phyloP scores from a whole-genome alignment of 2,113 vertebrate genomes.

The Prionailurus viverrinus region DNA sequence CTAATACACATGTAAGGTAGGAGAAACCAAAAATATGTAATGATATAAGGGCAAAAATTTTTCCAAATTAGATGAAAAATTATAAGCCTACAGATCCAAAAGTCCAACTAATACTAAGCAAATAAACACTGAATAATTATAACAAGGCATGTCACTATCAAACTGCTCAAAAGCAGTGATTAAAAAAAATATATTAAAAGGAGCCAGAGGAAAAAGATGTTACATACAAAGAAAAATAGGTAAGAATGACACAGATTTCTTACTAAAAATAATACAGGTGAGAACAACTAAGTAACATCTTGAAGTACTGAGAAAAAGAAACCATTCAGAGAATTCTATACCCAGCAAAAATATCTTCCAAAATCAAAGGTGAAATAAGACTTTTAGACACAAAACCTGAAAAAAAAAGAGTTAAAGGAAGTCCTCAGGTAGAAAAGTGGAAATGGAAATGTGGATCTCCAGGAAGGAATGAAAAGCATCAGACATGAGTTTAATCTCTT shows the following conservation, averaged over 20 bases:
- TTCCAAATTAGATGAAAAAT: constrained; percentile 23
- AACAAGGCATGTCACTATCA: not conserved
- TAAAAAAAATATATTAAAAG: not conserved
- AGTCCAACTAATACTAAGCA: not conserved
- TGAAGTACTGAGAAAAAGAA: not conserved
- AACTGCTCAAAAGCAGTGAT: not conserved
- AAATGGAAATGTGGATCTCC: not conserved
- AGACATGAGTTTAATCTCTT: not conserved
- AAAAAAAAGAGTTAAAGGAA: not conserved
- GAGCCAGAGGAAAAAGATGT: not conserved
- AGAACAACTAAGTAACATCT: not conserved
- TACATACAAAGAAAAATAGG: not conserved
- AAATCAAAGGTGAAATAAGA: not conserved
- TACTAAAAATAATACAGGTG: constrained; percentile 24
- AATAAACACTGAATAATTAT: constrained; percentile 4
- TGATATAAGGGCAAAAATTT: not conserved
- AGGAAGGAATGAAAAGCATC: not conserved
- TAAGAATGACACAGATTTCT: not conserved
- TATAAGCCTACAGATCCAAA: not conserved
- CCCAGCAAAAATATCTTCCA: not conserved
- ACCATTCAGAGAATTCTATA: not conserved
- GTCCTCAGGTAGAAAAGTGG: not conserved
- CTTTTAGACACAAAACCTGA: not conserved
- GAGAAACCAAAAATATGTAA: not conserved
- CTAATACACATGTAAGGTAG: not conserved